phyloP scores from a whole-genome alignment of 2,113 vertebrate species.

The Pomatorhinus ruficollis region DNA sequence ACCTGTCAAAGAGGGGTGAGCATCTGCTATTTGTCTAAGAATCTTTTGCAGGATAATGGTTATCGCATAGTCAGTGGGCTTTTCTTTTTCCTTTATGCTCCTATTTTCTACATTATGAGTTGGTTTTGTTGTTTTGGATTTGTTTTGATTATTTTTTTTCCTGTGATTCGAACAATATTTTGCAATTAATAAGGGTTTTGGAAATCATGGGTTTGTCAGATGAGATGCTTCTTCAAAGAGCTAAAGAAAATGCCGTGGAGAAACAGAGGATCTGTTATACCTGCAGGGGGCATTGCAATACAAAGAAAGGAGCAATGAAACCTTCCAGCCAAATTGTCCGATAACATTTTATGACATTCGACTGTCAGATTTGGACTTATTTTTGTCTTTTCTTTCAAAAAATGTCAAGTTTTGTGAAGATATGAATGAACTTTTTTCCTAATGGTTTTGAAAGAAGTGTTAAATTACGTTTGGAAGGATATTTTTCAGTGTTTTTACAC shows the following conservation, averaged over 20 bases:
- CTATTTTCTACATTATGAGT: not conserved
- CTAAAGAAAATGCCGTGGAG: not conserved
- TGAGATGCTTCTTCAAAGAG: not conserved
- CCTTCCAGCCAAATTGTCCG: not conserved
- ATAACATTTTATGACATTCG: not conserved
- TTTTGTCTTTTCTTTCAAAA: not conserved
- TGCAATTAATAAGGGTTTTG: not conserved
- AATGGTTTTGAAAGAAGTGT: not conserved
- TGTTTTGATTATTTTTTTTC: not conserved
- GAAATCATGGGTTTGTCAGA: not conserved
- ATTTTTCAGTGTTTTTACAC: not conserved
- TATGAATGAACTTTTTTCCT: not conserved
- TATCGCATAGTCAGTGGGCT: not conserved
- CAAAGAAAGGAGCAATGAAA: not conserved
- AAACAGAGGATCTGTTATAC: not conserved
- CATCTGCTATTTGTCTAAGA: not conserved
- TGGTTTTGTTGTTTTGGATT: not conserved
- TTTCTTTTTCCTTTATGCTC: not conserved
- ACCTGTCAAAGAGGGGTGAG: not conserved
- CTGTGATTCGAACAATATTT: not conserved
- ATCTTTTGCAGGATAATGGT: not conserved
- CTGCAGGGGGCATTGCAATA: constrained; percentile 71
- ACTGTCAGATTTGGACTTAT: not conserved
- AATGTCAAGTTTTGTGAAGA: not conserved
- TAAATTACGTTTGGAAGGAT: not conserved